phyloP scores from a whole-genome alignment of 2,113 vertebrate genomes.

The Australoheros scitulus region DNA sequence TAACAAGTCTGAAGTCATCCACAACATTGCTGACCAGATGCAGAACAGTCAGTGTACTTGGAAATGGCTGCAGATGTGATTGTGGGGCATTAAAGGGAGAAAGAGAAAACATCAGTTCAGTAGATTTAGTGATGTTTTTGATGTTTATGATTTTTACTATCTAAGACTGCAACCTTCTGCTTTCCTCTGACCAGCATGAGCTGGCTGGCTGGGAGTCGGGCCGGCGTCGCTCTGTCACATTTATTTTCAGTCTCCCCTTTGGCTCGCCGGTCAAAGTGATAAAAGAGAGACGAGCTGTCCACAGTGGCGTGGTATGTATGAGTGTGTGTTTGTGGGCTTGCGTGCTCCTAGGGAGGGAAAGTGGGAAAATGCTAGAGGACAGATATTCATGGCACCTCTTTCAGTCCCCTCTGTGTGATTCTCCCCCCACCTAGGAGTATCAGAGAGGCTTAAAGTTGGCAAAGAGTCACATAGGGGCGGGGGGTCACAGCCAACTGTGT shows the following conservation, averaged over 20 bases:
- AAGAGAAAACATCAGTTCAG: slow-evolving; percentile 7
- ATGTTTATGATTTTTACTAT: slow-evolving; percentile 46
- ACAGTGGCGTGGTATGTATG: slow-evolving; percentile 61
- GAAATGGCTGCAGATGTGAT: slow-evolving; percentile 9
- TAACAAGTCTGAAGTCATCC: slow-evolving; percentile 39
- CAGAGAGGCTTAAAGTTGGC: slow-evolving; percentile 53
- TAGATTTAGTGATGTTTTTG: slow-evolving; percentile 61
- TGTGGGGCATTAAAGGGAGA: background rate
- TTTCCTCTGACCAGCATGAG: slow-evolving; percentile 45
- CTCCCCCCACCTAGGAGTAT: slow-evolving; percentile 38
- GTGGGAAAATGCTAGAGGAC: slow-evolving; percentile 51
- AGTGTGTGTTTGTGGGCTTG: slow-evolving; percentile 52
- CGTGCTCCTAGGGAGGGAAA: slow-evolving; percentile 61
- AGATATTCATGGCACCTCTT: slow-evolving; percentile 71
- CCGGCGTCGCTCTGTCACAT: slow-evolving; percentile 77
- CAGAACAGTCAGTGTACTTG: background rate
- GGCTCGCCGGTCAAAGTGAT: slow-evolving; percentile 67
- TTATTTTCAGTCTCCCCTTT: slow-evolving; percentile 77
- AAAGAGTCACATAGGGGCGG: slow-evolving; percentile 17
- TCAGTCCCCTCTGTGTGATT: slow-evolving; percentile 43
- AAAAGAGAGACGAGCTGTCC: slow-evolving; percentile 73
- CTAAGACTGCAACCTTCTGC: slow-evolving; percentile 47
- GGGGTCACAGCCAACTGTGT: slow-evolving; percentile 35
- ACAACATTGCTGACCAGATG: slow-evolving; percentile 33
- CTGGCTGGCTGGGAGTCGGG: slow-evolving; percentile 60